Evolutionary conservation across 2,888 invertebrate species (phyloP), one percentile per base, ranked within the genome.

Genomic region (Tholera decimalis): DNA sequence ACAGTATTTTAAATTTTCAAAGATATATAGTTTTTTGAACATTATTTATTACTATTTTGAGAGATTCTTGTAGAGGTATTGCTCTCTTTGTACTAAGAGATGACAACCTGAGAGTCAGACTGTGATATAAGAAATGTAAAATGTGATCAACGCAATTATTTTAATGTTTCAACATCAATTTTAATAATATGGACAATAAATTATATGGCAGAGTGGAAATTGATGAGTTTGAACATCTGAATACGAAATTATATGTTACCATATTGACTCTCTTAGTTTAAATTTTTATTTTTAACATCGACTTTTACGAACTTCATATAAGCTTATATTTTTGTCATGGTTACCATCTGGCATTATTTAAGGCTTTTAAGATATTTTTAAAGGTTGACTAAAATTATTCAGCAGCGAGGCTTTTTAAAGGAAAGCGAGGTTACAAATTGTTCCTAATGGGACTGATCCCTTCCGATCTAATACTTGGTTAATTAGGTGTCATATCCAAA

Each of bases 71-170:
- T 65, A 53, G 24, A 60, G 61, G 35, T 56, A 58, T 57, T 30
- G 50, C 54, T 72, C 56, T 69, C 41, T 66, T 55, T 55, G 43
- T 61, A 47, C 39, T 60, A 59, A 49, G 50, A 75, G 69, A 26
- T 59, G 58, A 56, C 54, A 71, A 61, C 61, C 44, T 56, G 77
- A 65, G 82, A 79, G 79, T 75, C 66, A 59, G 70, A 73, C 79
- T 81, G 80, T 79, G 80, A 82, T 83, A 82, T 47, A 41, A 88
- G 88, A 87, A 90, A 88, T 85, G 78, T 83, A 82, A 85, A 83
- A 86, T 91, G 89, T 90, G 88, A 90, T 89, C 83, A 82, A 78
- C 77, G 85, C 89, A 89, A 89, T 89, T 89, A 86, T 83, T 83
- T 85, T 85, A 81, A 85, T 68, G 44, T 75, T 75, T 80, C 81